Percentiles rank a stretch among this genome's conserved stretches.
Evolutionary conservation across 2,888 invertebrate genomes (phyloP).

Genomic region (Scaptomyza polygonia): DNA sequence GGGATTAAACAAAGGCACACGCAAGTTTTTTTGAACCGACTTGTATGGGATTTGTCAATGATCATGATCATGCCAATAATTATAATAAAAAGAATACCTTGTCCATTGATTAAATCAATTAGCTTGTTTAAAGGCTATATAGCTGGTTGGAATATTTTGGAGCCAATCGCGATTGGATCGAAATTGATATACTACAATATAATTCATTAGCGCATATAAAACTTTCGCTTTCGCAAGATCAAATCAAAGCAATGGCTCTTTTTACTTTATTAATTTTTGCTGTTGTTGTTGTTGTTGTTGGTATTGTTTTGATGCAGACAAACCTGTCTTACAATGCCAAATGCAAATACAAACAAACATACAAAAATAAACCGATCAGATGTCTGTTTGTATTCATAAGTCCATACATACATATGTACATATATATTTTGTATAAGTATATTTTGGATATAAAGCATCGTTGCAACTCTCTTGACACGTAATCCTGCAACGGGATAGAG

Average conservation of each 20-base stretch:
- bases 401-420: slow-evolving; percentile 1
- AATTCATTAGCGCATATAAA: slow-evolving; percentile 76
- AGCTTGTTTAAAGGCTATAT: slow-evolving; percentile 36
- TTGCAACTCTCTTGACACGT: slow-evolving; percentile 60
- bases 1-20: slow-evolving; percentile 16
- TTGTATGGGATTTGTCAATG: not conserved
- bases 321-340: slow-evolving; percentile 72
- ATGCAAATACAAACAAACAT: slow-evolving; percentile 66
- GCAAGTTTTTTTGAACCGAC: slow-evolving; percentile 3
- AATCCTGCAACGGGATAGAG: slow-evolving; percentile 65
- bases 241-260: slow-evolving; percentile 63
- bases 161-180: slow-evolving; percentile 32
- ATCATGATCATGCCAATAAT: slow-evolving; percentile 58
- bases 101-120: slow-evolving; percentile 72
- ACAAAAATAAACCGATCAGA: slow-evolving; percentile 17
- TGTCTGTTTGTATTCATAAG: slow-evolving; percentile 9
- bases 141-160: slow-evolving; percentile 16
- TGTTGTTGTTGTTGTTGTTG: too few species aligned
- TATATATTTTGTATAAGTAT: not conserved
- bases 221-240: slow-evolving; percentile 78
- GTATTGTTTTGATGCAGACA: slow-evolving; percentile 25
- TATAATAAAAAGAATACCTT: slow-evolving; percentile 42
- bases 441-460: slow-evolving; percentile 48
- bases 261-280: slow-evolving; percentile 2
- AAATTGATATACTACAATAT: slow-evolving; percentile 67